A percentile compares a stretch with the other conserved stretches of the same genome.
Conservation (phyloP, 2,113 vertebrate genomes). For the Pyrgilauda ruficollis region DNA sequence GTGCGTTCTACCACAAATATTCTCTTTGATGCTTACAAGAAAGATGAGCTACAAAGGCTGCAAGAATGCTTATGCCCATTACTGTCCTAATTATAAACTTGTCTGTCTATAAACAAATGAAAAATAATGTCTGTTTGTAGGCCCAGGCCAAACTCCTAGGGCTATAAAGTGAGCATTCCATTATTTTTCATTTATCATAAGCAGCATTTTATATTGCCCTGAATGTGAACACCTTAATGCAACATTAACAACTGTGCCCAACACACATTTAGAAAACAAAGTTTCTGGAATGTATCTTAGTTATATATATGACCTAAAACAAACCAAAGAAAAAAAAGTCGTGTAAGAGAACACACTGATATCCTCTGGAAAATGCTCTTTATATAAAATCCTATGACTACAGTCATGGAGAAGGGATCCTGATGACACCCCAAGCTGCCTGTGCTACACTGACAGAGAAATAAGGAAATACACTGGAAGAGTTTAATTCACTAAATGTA, state of each 20-base stretch:
- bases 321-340: background rate
- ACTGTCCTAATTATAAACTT: conserved; percentile 21
- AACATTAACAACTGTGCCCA: background rate
- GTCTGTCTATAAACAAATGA: background rate
- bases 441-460: background rate
- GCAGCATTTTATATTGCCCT: background rate
- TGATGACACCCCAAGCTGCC: background rate
- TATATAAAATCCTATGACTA: background rate
- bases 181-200: background rate
- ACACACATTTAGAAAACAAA: background rate
- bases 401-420: background rate
- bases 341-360: background rate
- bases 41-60: conserved; percentile 1
- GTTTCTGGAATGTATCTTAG: background rate
- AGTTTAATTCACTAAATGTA: background rate
- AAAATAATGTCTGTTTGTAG: background rate
- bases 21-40: conserved; percentile 32
- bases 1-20: background rate
- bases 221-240: background rate
- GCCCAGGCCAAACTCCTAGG: background rate
- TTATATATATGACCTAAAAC: background rate
- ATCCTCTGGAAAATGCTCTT: background rate
- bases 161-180: background rate
- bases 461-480: background rate
- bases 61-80: background rate